Conservation (phyloP, 1,140 invertebrate genomes). For the Zaprionus taronus region DNA sequence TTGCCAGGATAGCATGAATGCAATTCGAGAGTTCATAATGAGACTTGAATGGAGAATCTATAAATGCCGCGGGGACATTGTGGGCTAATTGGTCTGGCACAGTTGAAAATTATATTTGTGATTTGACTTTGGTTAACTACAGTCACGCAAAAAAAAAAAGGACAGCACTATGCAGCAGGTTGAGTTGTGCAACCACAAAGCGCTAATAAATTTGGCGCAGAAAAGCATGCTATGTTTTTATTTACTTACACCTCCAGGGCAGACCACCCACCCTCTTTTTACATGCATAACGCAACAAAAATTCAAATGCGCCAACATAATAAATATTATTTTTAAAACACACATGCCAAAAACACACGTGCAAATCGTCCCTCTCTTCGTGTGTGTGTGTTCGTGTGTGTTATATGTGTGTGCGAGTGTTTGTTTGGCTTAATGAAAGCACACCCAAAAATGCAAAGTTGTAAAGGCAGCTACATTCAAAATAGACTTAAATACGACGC, state of each 20-base stretch:
- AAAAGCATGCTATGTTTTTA: slow-evolving; percentile 28
- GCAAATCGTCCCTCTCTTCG: not conserved
- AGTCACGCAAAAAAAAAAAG: too few species aligned
- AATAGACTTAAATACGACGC: not conserved
- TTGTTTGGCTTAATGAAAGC: slow-evolving; percentile 15
- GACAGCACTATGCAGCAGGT: not conserved
- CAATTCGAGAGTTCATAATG: slow-evolving; percentile 17
- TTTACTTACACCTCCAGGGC: slow-evolving; percentile 8
- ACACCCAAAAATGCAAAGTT: slow-evolving; percentile 44
- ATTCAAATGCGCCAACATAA: slow-evolving; percentile 51
- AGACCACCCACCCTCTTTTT: not conserved
- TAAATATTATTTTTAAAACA: slow-evolving; percentile 60
- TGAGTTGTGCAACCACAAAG: not conserved
- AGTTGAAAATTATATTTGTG: not conserved
- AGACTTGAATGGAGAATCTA: not conserved
- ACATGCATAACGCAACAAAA: slow-evolving; percentile 35
- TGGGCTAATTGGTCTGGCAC: not conserved
- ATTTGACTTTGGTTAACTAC: not conserved
- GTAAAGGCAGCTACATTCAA: slow-evolving; percentile 27
- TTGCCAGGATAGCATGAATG: slow-evolving; percentile 10
- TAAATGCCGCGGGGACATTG: too few species aligned
- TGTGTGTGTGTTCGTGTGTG: not conserved
- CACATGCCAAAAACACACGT: slow-evolving; percentile 30
- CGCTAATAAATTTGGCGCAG: slow-evolving; percentile 30
- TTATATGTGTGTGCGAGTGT: not conserved